Conservation (phyloP, 2,797 vertebrate genomes). For the Nasua narica region DNA sequence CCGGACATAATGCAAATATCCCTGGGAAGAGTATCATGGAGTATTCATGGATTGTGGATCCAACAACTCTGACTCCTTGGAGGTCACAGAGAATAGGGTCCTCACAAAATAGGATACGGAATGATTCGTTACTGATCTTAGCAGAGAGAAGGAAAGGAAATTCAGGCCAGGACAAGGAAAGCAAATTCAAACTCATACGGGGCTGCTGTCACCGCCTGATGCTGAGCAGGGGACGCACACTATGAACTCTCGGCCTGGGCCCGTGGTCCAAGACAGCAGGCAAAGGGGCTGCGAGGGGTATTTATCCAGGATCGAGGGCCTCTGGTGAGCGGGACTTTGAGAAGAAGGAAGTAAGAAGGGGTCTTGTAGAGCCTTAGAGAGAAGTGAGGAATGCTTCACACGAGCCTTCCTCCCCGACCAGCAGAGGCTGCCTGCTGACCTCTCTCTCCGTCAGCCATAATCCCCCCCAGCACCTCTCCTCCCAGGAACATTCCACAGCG, state of each 20-base stretch:
- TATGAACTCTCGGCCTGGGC: neutral
- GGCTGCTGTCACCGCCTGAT: neutral
- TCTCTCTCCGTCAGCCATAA: fast-evolving
- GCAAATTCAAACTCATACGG: neutral
- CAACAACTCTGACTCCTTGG: neutral
- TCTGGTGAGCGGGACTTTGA: neutral
- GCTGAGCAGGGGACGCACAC: neutral
- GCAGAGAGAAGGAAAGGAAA: too few relatives aligned
- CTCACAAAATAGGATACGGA: neutral
- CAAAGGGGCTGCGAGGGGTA: neutral
- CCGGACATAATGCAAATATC: neutral
- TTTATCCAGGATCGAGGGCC: neutral
- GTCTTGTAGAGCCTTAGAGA: fast-evolving
- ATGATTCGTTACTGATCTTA: neutral
- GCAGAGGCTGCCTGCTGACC: neutral
- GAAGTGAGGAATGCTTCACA: neutral
- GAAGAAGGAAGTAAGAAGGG: neutral
- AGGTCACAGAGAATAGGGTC: neutral
- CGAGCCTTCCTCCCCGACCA: neutral
- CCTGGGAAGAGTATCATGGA: too few relatives aligned
- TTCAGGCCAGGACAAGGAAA: too few relatives aligned
- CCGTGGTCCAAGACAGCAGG: neutral
- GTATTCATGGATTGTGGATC: fast-evolving
- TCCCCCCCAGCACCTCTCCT: neutral
- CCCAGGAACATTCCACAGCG: neutral